Evolutionary conservation across 2,113 vertebrate species (phyloP).

Genomic region (Heloderma charlesbogerti): DNA sequence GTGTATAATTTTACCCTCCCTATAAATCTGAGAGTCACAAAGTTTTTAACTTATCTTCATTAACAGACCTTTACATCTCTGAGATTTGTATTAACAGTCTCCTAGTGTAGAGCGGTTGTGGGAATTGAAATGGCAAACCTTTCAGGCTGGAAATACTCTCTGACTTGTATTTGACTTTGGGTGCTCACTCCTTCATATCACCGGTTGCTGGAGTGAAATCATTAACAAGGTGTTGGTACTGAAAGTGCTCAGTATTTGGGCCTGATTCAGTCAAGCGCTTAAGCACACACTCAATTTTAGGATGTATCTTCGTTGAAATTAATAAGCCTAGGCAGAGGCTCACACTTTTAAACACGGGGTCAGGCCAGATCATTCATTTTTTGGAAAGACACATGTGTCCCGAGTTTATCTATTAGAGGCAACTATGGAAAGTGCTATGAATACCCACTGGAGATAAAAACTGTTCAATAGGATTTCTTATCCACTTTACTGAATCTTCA

Average conservation of each 20-base stretch:
- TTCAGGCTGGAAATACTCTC: neutral
- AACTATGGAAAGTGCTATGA: neutral
- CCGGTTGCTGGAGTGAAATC: neutral
- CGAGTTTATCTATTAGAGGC: neutral
- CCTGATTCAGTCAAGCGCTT: neutral
- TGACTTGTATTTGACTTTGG: neutral
- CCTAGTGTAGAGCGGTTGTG: neutral
- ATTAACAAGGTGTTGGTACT: neutral
- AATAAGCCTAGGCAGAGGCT: neutral
- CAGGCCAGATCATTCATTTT: neutral
- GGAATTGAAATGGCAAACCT: neutral
- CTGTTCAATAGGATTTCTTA: neutral
- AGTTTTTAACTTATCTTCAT: slow-evolving; percentile 71
- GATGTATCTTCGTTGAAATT: neutral
- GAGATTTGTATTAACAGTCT: slow-evolving; percentile 40
- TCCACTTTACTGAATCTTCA: neutral
- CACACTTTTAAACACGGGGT: neutral
- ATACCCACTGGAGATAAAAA: neutral
- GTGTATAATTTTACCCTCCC: slow-evolving; percentile 80
- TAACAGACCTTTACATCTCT: slow-evolving; percentile 65
- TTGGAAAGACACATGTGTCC: neutral
- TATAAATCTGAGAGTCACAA: slow-evolving; percentile 73
- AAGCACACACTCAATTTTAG: neutral
- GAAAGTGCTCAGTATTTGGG: neutral
- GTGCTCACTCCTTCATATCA: neutral